Percentiles rank a stretch among this genome's conserved stretches.
Conservation (phyloP, 2,888 invertebrate species). For the Hecatera dysodea region DNA sequence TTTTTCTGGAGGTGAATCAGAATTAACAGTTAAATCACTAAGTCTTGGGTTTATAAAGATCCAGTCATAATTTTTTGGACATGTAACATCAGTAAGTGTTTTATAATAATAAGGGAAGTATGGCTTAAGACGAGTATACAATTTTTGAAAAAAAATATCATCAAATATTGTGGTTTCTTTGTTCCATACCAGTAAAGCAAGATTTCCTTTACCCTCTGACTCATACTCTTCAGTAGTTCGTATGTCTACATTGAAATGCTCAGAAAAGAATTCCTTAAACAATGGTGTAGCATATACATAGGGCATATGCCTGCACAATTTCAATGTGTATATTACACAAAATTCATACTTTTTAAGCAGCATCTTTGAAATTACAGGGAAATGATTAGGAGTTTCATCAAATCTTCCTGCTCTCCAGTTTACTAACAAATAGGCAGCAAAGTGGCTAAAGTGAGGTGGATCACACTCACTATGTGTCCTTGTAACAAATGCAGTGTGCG, state of each 20-base stretch:
- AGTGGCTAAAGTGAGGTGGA: conserved; percentile 66
- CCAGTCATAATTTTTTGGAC: conserved; percentile 71
- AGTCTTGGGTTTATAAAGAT: conserved; percentile 67
- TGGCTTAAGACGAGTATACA: conserved; percentile 71
- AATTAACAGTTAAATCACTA: conserved; percentile 20
- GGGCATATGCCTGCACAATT: conserved; percentile 43
- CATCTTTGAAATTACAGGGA: conserved; percentile 66
- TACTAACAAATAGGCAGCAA: conserved; percentile 70
- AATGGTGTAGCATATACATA: conserved; percentile 71
- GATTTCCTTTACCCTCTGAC: conserved; percentile 69
- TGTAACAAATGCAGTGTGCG: conserved; percentile 29
- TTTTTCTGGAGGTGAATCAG: conserved; percentile 36
- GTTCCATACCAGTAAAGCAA: conserved; percentile 78
- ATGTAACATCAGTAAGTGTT: conserved; percentile 49
- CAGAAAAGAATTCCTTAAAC: conserved; percentile 74
- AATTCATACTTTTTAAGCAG: conserved; percentile 72
- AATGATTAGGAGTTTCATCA: conserved; percentile 58
- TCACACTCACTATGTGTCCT: neutral
- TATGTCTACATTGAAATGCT: conserved; percentile 70
- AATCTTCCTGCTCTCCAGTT: conserved; percentile 65
- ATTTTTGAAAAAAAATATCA: conserved; percentile 74
- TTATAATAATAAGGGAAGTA: conserved; percentile 73
- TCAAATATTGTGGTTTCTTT: conserved; percentile 76
- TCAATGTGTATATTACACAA: conserved; percentile 69
- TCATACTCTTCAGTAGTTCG: conserved; percentile 58